Percentiles rank a stretch among this genome's conserved stretches.
Evolutionary conservation across 2,888 invertebrate species (phyloP).

Genomic region (Cosmorhoe ocellata): DNA sequence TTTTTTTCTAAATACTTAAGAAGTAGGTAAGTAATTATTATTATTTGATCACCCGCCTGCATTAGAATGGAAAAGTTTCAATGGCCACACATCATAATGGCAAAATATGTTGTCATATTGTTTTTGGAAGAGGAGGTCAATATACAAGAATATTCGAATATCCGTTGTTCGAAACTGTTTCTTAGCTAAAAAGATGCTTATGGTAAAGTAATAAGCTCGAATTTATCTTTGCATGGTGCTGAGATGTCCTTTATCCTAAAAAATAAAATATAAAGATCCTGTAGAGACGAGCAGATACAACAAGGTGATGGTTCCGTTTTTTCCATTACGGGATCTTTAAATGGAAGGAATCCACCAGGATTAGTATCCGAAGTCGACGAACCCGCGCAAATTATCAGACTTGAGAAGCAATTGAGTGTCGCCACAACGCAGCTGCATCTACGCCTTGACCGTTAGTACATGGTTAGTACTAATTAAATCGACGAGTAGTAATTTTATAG

Average conservation of each 20-base stretch:
- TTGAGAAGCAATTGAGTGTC: slow-evolving; percentile 61
- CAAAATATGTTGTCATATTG: no score
- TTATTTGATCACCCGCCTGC: neutral
- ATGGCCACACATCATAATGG: no score
- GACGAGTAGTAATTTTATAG: slow-evolving; percentile 56
- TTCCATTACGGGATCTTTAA: neutral
- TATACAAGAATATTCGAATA: no score
- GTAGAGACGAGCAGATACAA: no score
- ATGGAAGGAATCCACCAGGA: slow-evolving; percentile 2
- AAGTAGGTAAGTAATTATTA: slow-evolving; percentile 5
- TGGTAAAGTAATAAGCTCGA: no score
- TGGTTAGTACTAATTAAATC: slow-evolving; percentile 64
- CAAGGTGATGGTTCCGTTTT: neutral
- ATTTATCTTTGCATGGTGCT: no score
- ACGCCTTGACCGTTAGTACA: slow-evolving; percentile 53
- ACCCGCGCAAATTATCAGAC: slow-evolving; percentile 61
- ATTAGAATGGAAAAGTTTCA: neutral
- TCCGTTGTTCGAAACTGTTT: no score
- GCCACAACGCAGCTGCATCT: slow-evolving; percentile 55
- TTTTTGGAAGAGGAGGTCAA: no score
- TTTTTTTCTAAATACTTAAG: slow-evolving; percentile 34
- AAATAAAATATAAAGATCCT: no score
- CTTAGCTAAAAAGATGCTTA: no score
- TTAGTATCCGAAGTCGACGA: slow-evolving; percentile 51
- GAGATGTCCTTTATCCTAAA: no score